phyloP scores from a whole-genome alignment of 2,113 vertebrate species.

The Gadus chalcogrammus region DNA sequence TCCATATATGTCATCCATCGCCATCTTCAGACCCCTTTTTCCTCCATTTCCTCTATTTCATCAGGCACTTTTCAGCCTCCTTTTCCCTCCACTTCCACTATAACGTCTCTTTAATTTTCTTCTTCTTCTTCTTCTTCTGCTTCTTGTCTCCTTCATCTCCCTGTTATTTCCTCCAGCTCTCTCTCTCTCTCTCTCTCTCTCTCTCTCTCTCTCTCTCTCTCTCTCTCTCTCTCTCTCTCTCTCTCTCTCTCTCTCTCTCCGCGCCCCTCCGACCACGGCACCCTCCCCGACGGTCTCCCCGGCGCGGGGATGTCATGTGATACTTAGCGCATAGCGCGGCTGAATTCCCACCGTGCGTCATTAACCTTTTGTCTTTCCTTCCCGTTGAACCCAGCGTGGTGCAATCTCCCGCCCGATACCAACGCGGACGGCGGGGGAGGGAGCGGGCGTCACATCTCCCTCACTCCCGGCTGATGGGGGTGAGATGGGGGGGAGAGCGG shows the following conservation, averaged over 20 bases:
- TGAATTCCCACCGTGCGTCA: slow-evolving; percentile 59
- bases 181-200: too few relatives aligned
- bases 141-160: too few relatives aligned
- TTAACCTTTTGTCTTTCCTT: slow-evolving; percentile 54
- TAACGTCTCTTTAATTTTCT: neutral
- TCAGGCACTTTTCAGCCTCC: slow-evolving; percentile 5
- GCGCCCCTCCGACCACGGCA: neutral
- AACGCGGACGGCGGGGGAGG: slow-evolving; percentile 30
- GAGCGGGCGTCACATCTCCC: neutral
- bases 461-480: slow-evolving; percentile 27
- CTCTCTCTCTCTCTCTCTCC: slow-evolving; percentile 19
- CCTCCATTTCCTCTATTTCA: too few relatives aligned
- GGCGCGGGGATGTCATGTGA: slow-evolving; percentile 7
- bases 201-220: too few relatives aligned
- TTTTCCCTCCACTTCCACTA: slow-evolving; percentile 2
- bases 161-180: too few relatives aligned
- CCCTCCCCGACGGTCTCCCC: slow-evolving; percentile 17
- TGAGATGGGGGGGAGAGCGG: neutral
- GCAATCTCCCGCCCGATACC: slow-evolving; percentile 26
- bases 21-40: too few relatives aligned
- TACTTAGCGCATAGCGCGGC: slow-evolving; percentile 35
- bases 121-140: neutral
- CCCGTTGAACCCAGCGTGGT: slow-evolving; percentile 42
- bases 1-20: too few relatives aligned
- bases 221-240: too few relatives aligned